These are phyloP conservation scores for Gallinago media DNA, from an alignment of 2,113 vertebrate genomes.

Conservation along the genomic window DNA sequence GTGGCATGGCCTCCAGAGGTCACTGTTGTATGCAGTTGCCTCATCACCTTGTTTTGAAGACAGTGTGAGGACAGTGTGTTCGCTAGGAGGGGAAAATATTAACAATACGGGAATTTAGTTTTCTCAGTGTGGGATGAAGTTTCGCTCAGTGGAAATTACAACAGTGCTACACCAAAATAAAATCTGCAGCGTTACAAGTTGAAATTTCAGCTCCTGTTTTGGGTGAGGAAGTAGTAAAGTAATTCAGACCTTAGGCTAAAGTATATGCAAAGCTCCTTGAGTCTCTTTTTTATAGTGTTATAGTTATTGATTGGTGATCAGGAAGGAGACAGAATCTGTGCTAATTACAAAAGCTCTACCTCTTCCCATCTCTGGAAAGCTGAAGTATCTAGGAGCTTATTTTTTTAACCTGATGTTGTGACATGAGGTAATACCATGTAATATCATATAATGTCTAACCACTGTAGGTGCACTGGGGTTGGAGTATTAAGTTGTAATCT, in stretches of 20 bases:
- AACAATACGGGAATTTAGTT: conserved; percentile 21
- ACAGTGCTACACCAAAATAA: not conserved
- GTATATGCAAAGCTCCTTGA: not conserved
- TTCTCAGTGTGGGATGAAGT: not conserved
- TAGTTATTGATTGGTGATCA: not conserved
- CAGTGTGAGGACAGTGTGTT: not conserved
- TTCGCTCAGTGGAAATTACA: conserved; percentile 48
- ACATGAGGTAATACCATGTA: not conserved
- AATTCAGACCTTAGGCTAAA: not conserved
- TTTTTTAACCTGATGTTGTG: not conserved
- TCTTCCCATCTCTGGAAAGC: not conserved
- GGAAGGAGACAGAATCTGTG: not conserved
- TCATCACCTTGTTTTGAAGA: not conserved
- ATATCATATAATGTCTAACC: not conserved
- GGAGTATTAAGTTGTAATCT: not conserved
- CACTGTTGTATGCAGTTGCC: conserved; percentile 22
- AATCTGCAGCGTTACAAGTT: not conserved
- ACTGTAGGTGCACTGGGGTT: not conserved
- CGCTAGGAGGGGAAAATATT: conserved; percentile 30
- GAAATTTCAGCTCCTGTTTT: conserved; percentile 34
- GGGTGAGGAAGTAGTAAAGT: not conserved
- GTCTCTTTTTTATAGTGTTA: not conserved
- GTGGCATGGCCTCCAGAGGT: conserved; percentile 37
- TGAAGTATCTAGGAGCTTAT: not conserved
- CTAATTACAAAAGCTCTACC: not conserved